Conservation (phyloP, 2,888 invertebrate genomes). For the Galerucella pusilla region DNA sequence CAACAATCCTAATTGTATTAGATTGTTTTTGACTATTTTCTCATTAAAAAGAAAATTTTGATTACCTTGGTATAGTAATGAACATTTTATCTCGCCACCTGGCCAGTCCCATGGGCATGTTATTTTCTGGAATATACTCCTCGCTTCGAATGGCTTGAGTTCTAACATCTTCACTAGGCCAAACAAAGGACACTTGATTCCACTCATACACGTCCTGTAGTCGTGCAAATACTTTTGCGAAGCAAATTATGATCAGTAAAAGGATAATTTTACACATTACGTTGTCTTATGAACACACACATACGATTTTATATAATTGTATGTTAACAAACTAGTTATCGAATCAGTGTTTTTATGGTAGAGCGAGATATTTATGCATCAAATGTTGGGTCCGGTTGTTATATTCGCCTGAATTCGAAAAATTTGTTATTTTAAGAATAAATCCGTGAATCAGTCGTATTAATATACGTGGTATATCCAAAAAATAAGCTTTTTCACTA, state of each 20-base stretch:
- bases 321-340: no score
- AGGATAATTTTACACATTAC: not conserved
- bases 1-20: no score
- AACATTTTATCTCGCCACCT: constrained; percentile 77
- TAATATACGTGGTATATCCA: no score
- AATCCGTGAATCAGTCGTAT: no score
- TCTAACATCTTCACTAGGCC: constrained; percentile 71
- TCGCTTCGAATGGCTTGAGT: constrained; percentile 71
- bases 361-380: no score
- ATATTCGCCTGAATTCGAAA: no score
- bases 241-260: not conserved
- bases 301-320: not conserved
- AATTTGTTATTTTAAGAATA: no score
- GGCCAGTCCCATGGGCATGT: constrained; percentile 77
- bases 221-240: not conserved
- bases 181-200: constrained; percentile 75
- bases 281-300: not conserved
- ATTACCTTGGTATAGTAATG: constrained; percentile 74
- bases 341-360: no score
- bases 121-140: constrained; percentile 73
- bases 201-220: constrained; percentile 73
- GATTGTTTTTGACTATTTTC: not conserved
- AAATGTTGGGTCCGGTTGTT: no score
- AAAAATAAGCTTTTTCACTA: no score
- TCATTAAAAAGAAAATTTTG: not conserved